These are phyloP conservation scores for Tupaia tana DNA, from an alignment of 2,113 vertebrate species.

Conservation along the genomic window DNA sequence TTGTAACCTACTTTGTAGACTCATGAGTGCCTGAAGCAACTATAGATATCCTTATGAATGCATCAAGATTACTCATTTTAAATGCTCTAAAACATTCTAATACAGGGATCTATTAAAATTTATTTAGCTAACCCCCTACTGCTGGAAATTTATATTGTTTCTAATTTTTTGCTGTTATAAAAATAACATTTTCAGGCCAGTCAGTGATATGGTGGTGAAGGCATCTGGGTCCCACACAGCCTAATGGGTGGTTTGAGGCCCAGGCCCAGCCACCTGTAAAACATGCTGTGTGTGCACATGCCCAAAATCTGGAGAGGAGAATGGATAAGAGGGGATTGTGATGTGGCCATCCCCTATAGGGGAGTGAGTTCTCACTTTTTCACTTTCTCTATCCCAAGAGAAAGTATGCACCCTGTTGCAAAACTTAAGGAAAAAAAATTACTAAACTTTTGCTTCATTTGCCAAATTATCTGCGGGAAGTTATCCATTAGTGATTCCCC, in stretches of 20 bases:
- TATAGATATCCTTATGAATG: neutral
- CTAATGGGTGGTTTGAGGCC: no score
- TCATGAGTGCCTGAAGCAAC: neutral
- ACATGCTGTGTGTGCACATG: no score
- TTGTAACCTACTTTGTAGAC: neutral
- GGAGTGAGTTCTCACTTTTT: no score
- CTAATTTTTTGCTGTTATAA: neutral
- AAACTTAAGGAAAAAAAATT: no score
- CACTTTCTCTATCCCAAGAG: no score
- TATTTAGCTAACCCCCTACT: neutral
- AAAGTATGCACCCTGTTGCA: no score
- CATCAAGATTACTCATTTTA: constrained; percentile 40
- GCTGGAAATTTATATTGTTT: neutral
- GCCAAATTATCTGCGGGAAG: neutral
- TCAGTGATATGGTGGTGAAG: no score
- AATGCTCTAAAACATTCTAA: neutral
- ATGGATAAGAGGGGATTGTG: no score
- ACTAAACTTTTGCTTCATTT: neutral
- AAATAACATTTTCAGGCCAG: neutral
- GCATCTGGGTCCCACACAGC: no score
- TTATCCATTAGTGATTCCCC: neutral
- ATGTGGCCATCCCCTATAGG: no score
- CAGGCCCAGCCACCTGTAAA: no score
- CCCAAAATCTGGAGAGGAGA: no score
- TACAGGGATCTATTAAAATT: neutral